A percentile compares a stretch with the other conserved stretches of the same genome.
These are phyloP conservation scores for cattle (Bos taurus) DNA, from an alignment of 2,113 vertebrate genomes.

Conservation along the genomic window ARS-UCD2.0 NC_037345.1:36972001-36972500, in stretches of 20 bases:
- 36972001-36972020: neutral
- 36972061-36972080: neutral
- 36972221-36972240: neutral
- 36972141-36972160: neutral
- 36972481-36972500: neutral
- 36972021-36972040: neutral
- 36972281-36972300: neutral
- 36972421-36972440: neutral
- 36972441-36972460: neutral
- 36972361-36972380: neutral
- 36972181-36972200: neutral
- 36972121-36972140: neutral
- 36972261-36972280: neutral
- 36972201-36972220: neutral
- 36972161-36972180: neutral
- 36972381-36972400: neutral
- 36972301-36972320: neutral
- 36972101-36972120: neutral
- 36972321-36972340: neutral
- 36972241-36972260: neutral
- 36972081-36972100: neutral
- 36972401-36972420: neutral
- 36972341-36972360: neutral
- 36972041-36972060: neutral
- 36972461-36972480: neutral